phyloP scores from a whole-genome alignment of 64 coral and sea anemone genomes.

The Cladopsammia gracilis region DNA sequence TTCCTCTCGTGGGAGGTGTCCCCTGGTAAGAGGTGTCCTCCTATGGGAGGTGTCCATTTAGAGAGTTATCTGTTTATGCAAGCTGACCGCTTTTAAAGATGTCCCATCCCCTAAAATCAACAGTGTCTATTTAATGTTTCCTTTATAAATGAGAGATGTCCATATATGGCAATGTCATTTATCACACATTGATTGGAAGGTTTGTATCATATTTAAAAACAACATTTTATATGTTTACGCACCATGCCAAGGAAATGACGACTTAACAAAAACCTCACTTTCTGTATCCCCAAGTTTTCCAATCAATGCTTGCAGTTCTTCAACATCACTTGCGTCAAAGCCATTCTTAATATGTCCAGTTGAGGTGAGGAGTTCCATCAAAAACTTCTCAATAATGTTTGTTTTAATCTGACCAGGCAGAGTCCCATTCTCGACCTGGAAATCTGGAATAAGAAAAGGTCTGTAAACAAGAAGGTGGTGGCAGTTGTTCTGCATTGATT shows the following conservation, averaged over 20 bases:
- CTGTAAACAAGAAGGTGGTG: not conserved
- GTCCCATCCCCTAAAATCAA: no score
- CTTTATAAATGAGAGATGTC: no score
- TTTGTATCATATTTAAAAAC: not conserved
- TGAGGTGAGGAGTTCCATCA: not conserved
- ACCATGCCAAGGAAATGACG: slow-evolving; percentile 19
- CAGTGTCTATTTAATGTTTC: no score
- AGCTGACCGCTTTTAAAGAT: no score
- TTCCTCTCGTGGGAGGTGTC: no score
- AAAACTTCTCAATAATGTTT: not conserved
- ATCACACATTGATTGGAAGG: no score
- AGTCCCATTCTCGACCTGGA: not conserved
- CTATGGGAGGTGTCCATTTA: no score
- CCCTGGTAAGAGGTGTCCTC: no score
- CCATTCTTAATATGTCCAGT: not conserved
- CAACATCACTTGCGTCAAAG: not conserved
- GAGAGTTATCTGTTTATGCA: no score
- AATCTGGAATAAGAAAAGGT: not conserved
- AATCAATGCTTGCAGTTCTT: not conserved
- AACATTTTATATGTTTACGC: not conserved
- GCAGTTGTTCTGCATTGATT: not conserved
- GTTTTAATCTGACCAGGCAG: not conserved
- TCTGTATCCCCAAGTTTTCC: not conserved
- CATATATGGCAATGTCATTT: no score
- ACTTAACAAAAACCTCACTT: not conserved